Evolutionary conservation across 2,797 vertebrate species (phyloP).

Genomic region (Dendrocincla fuliginosa): DNA sequence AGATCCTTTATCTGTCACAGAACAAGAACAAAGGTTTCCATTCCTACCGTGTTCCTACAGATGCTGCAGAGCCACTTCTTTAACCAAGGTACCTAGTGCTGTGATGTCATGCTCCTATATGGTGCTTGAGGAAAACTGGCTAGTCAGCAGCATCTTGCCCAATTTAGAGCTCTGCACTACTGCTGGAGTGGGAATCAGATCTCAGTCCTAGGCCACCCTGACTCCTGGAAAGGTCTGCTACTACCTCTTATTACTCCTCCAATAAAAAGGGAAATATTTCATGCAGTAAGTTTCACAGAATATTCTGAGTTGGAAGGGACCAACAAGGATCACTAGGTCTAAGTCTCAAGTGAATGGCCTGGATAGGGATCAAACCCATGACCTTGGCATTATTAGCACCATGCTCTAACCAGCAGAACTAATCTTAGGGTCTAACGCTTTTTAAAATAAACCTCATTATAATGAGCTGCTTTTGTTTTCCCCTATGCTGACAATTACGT

Average conservation of each 20-base stretch:
- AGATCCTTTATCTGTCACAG: not conserved
- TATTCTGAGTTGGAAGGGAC: not conserved
- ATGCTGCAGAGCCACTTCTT: not conserved
- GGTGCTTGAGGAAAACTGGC: not conserved
- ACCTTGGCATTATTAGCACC: not conserved
- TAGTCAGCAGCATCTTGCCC: not conserved
- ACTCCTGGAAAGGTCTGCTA: not conserved
- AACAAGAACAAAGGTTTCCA: not conserved
- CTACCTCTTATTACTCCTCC: not conserved
- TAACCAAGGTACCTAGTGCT: not conserved
- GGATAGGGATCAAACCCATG: not conserved
- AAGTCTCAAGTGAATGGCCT: not conserved
- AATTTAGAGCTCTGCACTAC: not conserved
- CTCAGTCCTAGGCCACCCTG: not conserved
- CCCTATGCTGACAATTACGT: not conserved
- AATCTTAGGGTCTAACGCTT: not conserved
- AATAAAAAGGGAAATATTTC: not conserved
- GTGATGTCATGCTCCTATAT: not conserved
- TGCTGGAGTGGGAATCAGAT: not conserved
- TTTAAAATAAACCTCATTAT: not conserved
- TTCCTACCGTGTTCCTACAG: not conserved
- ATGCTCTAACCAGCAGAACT: not conserved
- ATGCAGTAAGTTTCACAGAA: not conserved
- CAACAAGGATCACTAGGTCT: not conserved
- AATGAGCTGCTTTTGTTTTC: not conserved